phyloP scores from a whole-genome alignment of 2,797 vertebrate species.

The Brachymystax lenok region DNA sequence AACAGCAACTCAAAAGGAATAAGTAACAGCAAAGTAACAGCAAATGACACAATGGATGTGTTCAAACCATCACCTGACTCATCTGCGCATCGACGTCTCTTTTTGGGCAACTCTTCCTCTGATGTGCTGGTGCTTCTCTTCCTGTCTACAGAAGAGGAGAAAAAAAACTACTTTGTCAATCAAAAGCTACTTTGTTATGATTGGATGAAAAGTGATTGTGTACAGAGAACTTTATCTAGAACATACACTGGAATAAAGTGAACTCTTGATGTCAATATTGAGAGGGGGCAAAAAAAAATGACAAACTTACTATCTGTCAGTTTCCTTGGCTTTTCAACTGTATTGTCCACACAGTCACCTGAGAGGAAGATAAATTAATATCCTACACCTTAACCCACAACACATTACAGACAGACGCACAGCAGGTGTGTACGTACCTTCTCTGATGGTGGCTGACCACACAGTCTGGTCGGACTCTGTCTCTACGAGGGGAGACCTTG shows the following conservation, averaged over 20 bases:
- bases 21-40: neutral
- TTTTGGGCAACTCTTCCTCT: constrained; percentile 69
- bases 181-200: neutral
- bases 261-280: too few relatives aligned
- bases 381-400: neutral
- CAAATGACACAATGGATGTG: neutral
- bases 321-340: constrained; percentile 68
- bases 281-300: neutral
- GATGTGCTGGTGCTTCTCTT: constrained; percentile 68
- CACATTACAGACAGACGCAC: neutral
- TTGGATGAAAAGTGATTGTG: neutral
- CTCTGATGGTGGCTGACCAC: constrained; percentile 83
- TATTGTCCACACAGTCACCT: constrained; percentile 78
- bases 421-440: constrained; percentile 65
- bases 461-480: constrained; percentile 75
- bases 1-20: neutral
- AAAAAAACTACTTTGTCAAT: neutral
- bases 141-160: constrained; percentile 43
- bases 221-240: neutral
- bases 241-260: neutral
- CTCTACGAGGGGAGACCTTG: constrained; percentile 79
- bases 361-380: constrained; percentile 12
- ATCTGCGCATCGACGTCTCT: constrained; percentile 67
- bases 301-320: constrained; percentile 62
- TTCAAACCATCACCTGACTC: constrained; percentile 68